Percentiles rank a stretch among this genome's conserved stretches.
These are phyloP conservation scores for Lerista edwardsae DNA, from an alignment of 2,797 vertebrate species.

Conservation along the genomic window DNA sequence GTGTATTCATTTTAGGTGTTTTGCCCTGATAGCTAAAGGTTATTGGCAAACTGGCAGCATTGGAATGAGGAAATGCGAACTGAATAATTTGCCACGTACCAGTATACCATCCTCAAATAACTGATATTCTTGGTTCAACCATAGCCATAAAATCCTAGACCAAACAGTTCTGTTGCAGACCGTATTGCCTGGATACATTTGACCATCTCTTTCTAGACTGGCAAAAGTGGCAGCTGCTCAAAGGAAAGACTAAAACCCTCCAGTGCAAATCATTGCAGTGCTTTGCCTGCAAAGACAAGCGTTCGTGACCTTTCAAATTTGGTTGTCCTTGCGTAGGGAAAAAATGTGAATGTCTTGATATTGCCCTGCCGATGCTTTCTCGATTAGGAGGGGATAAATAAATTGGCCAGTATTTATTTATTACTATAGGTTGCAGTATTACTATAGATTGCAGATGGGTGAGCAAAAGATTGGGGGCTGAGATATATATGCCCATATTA, in stretches of 20 bases:
- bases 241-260: neutral
- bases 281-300: neutral
- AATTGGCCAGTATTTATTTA: neutral
- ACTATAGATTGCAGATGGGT: neutral
- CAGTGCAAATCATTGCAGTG: neutral
- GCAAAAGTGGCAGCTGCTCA: neutral
- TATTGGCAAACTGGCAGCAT: neutral
- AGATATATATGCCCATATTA: neutral
- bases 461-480: neutral
- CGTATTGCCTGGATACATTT: neutral
- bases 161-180: neutral
- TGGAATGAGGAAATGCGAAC: neutral
- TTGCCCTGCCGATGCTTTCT: neutral
- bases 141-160: neutral
- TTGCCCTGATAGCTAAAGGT: neutral
- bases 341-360: too few species aligned
- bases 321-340: too few species aligned
- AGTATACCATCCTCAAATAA: neutral
- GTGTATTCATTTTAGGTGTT: neutral
- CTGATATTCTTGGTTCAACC: neutral
- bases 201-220: neutral
- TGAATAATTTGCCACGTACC: slow-evolving; percentile 9
- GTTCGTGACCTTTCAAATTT: too few species aligned
- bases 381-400: neutral
- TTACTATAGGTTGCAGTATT: too few species aligned